phyloP scores from a whole-genome alignment of 2,888 invertebrate genomes.

The Coremacera marginata region DNA sequence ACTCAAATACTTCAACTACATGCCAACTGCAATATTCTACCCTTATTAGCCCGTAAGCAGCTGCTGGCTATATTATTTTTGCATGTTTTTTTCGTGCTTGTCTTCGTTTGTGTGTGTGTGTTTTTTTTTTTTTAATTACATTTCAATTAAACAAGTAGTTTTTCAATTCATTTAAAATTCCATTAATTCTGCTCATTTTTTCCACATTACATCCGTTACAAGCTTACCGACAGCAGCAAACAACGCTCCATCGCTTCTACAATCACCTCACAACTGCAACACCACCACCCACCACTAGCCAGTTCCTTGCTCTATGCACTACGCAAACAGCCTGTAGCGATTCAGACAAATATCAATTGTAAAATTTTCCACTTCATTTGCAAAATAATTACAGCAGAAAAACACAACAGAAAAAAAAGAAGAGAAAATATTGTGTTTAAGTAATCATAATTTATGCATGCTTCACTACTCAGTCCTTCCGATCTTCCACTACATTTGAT shows the following conservation, averaged over 20 bases:
- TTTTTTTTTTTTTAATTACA: slow-evolving; percentile 61
- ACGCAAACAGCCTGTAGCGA: slow-evolving; percentile 7
- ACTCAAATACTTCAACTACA: too few relatives aligned
- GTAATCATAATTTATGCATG: slow-evolving; percentile 47
- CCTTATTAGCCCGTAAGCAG: too few relatives aligned
- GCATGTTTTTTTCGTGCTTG: slow-evolving; percentile 22
- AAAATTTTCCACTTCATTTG: slow-evolving; percentile 61
- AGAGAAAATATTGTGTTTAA: slow-evolving; percentile 17
- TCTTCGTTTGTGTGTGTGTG: slow-evolving; percentile 42
- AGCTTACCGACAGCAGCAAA: neutral
- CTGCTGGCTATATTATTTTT: slow-evolving; percentile 1
- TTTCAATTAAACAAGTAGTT: slow-evolving; percentile 64
- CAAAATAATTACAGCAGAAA: slow-evolving; percentile 52
- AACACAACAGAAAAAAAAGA: slow-evolving; percentile 1
- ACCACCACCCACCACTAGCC: neutral
- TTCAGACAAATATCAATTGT: slow-evolving; percentile 15
- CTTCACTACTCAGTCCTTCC: neutral
- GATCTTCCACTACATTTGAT: neutral
- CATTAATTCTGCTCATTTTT: slow-evolving; percentile 27
- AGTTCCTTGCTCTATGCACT: neutral
- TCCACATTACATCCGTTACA: neutral
- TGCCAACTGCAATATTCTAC: too few relatives aligned
- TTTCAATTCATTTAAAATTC: slow-evolving; percentile 41
- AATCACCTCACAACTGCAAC: slow-evolving; percentile 23
- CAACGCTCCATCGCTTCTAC: slow-evolving; percentile 26